A percentile compares a stretch with the other conserved stretches of the same genome.
These are phyloP conservation scores for Oedothorax gibbosus DNA, from an alignment of 1,140 invertebrate species.

Conservation along the genomic window DNA sequence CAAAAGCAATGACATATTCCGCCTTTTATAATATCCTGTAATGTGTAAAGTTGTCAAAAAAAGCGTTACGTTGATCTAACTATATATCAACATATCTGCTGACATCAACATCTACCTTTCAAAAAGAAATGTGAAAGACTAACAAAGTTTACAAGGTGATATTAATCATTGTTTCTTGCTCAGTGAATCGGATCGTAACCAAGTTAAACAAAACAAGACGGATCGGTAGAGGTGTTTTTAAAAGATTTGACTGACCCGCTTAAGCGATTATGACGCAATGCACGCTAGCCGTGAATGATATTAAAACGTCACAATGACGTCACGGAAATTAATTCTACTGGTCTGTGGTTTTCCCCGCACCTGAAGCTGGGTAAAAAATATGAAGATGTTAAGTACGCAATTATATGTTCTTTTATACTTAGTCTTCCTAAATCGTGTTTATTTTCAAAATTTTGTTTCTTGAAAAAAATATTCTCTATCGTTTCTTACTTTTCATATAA, in stretches of 20 bases:
- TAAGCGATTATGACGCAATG: conserved; percentile 35
- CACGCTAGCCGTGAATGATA: conserved; percentile 32
- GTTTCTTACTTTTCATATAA: too few species aligned
- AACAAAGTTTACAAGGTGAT: neutral
- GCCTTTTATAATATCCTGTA: too few species aligned
- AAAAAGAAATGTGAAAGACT: too few species aligned
- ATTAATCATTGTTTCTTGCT: neutral
- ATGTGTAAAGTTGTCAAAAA: neutral
- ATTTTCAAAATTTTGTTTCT: too few species aligned
- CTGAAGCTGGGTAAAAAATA: neutral
- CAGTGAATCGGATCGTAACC: neutral
- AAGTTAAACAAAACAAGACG: neutral
- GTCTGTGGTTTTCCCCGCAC: conserved; percentile 33
- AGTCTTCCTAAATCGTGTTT: too few species aligned
- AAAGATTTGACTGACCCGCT: conserved; percentile 31
- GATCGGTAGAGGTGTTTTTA: conserved; percentile 2
- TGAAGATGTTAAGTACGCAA: too few species aligned
- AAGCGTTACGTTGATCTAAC: neutral
- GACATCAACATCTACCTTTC: neutral
- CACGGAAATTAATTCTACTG: conserved; percentile 11
- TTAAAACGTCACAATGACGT: conserved; percentile 35
- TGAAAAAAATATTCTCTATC: too few species aligned
- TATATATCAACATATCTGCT: neutral
- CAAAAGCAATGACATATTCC: too few species aligned
- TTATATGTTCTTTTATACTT: too few species aligned